Evolutionary conservation across 2,888 invertebrate species (phyloP), one percentile per base, ranked within the genome.

Genomic region (Drosophila hamatofila): DNA sequence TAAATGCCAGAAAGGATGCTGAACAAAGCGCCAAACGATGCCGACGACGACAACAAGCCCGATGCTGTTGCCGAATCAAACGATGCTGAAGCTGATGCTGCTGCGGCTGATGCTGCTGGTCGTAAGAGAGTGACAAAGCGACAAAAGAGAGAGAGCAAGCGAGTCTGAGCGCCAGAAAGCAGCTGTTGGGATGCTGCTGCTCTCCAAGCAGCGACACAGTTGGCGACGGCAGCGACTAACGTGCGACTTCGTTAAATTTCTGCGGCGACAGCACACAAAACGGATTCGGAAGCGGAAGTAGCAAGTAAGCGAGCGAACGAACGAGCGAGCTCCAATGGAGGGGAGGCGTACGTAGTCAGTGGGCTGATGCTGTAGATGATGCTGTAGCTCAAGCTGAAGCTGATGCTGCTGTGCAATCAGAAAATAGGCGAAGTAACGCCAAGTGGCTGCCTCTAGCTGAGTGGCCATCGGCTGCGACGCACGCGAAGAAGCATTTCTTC

Each of bases 221-320:
- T 61, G 51, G 55, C 66, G 44, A 73, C 64, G 59, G 51, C 78
- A 83, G 72, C 61, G 72, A 66, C 79, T 81, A 82, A 81, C 90
- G 86, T 87, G 86, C 88, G 90, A 87, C 90, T 87, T 87, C 86
- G 86, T 87, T 87, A 87, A 87, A 89, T 89, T 87, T 87, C 88
- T 89, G 90, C 86, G 86, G 90, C 86, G 88, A 88, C 86, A 87
- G 86, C 86, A 89, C 90, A 87, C 86, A 87, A 87, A 87, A 87
- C 86, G 86, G 86, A 87, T 87, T 89, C 86, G 86, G 86, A 87
- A 87, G 88, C 86, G 86, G 86, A 87, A 87, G 86, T 83, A 87
- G 86, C 90, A 87, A 87, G 86, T 87, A 87, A 88, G 89, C 86
- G 88, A 85, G 48, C 48, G 48, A 77, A 44, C 66, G 57, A 78